A percentile compares a stretch with the other conserved stretches of the same genome.
These are phyloP conservation scores for Micronycteris hirsuta DNA, from an alignment of 2,113 vertebrate species.

Conservation along the genomic window DNA sequence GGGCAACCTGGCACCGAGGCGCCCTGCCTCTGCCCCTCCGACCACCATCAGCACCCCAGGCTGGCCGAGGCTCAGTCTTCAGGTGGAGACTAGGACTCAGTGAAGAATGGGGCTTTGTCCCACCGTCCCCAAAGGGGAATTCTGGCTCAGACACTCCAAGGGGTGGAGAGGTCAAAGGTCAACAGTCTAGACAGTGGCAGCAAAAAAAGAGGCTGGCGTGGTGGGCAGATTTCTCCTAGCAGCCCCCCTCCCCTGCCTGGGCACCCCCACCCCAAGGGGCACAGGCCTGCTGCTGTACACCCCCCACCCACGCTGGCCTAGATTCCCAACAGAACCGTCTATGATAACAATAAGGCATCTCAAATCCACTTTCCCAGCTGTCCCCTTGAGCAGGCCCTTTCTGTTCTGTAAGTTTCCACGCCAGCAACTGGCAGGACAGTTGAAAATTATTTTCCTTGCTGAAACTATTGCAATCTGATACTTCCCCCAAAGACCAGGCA, in stretches of 20 bases:
- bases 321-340: not conserved
- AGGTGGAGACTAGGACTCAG: not conserved
- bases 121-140: not conserved
- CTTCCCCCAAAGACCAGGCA: not conserved
- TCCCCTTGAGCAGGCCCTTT: not conserved
- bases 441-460: not conserved
- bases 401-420: not conserved
- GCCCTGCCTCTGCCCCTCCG: not conserved
- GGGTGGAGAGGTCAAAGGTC: constrained; percentile 37
- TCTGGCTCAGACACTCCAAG: not conserved
- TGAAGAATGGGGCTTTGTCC: constrained; percentile 41
- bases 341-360: not conserved
- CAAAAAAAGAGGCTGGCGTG: not conserved
- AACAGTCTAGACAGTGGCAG: constrained; percentile 38
- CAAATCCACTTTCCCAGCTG: not conserved
- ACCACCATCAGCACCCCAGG: not conserved
- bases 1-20: not conserved
- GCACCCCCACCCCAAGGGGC: not conserved
- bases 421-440: not conserved
- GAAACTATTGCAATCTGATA: not conserved
- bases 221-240: not conserved
- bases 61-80: not conserved
- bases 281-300: not conserved
- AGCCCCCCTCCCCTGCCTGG: not conserved
- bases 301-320: not conserved